Percentiles rank a stretch among this genome's conserved stretches.
Evolutionary conservation across 1,140 invertebrate species (phyloP).

Genomic region (Meloidogyne floridensis): DNA sequence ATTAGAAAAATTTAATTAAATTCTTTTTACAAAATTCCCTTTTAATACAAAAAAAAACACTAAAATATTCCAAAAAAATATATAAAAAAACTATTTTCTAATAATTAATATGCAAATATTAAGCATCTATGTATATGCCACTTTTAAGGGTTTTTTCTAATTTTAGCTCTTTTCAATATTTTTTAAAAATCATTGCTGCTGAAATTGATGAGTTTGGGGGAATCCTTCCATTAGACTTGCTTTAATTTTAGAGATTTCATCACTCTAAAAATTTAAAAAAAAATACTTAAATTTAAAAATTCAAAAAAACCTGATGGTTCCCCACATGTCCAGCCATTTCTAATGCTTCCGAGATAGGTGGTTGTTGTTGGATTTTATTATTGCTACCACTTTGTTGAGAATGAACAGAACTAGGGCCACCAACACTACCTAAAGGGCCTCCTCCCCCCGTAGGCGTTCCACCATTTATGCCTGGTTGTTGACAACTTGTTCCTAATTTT

Average conservation of each 20-base stretch:
- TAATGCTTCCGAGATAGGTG: constrained; percentile 12
- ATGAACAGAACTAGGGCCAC: constrained; percentile 29
- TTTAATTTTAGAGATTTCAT: constrained; percentile 41
- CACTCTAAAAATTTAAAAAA: constrained; percentile 30
- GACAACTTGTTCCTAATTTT: not conserved
- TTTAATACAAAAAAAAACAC: not conserved
- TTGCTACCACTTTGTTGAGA: constrained; percentile 34
- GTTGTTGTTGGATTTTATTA: constrained; percentile 17
- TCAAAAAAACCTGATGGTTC: constrained; percentile 3
- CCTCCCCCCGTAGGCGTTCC: constrained; percentile 30
- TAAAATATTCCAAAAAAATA: not conserved
- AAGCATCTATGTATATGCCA: not conserved
- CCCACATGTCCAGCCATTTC: constrained; percentile 7
- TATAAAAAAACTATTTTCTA: not conserved
- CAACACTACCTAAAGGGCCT: not conserved
- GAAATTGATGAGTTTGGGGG: constrained; percentile 23
- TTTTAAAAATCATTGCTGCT: constrained; percentile 11
- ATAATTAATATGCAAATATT: constrained; percentile 2
- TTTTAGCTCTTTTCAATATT: constrained; percentile 5
- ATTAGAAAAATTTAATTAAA: not conserved
- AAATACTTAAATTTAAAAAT: not conserved
- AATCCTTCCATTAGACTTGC: constrained; percentile 35
- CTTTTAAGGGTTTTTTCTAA: not conserved
- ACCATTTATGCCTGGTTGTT: constrained; percentile 21
- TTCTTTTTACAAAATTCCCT: not conserved